Evolutionary conservation across 2,797 vertebrate species (phyloP), one percentile per base, ranked within the genome.

Genomic region (Bovichtus variegatus): DNA sequence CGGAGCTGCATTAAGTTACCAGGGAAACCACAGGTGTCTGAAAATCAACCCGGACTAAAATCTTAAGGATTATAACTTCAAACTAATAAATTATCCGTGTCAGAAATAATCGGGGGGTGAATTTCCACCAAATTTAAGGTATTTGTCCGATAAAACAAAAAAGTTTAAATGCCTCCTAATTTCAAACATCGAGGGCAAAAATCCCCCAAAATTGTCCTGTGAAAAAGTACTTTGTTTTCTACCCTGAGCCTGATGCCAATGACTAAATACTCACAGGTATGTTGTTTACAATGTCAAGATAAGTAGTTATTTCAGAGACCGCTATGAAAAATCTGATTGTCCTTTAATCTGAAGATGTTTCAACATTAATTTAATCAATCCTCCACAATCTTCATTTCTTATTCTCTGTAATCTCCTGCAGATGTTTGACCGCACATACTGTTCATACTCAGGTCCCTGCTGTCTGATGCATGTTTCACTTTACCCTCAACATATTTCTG

Each of bases 401-500:
- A 15, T 49, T 47, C 4, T 40, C 19, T 66, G 6, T 63, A 27
- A 61, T 61, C 51, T 73, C n/a, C 41, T 66, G 43, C n/a, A 71
- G 70, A 31, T 46, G 9, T 69, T 61, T 47, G 54, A 47, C 16
- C 18, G 76, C 25, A 53, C 23, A 31, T 4, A 49, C 49, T 64
- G 19, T 65, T 3, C 23, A 43, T 6, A 51, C 19, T 55, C 4
- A 21, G 15, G 61, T 71, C 62, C 68, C 68, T 59, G 16, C 23
- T 62, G 36, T 58, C 67, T 76, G 83, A 92, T 89, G 89, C 68
- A 57, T 63, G 72, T 91, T 93, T 92, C 85, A 88, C 91, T 91
- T 94, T 88, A 92, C 85, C 84, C 82, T 70, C 55, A 79, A 47
- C 63, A 83, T 81, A 87, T 82, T 89, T 89, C 86, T 93, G 77